Conservation (phyloP, 2,797 vertebrate genomes). For the Oreonectes daqikongensis region DNA sequence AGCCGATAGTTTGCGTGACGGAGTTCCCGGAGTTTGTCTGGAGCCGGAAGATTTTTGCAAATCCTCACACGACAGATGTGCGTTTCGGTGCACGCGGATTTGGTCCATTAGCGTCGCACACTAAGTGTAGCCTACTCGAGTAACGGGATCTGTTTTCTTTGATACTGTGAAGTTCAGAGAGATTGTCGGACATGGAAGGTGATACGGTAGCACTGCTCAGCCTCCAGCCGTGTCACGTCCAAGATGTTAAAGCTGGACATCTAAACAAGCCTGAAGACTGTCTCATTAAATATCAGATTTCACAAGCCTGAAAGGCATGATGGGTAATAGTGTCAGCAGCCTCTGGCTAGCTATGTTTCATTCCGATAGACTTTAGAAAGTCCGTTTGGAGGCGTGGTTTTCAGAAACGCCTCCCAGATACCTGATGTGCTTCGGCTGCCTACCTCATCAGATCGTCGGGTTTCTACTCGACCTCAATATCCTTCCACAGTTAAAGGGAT, state of each 20-base stretch:
- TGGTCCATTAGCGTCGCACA: slow-evolving; percentile 51
- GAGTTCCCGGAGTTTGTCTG: slow-evolving; percentile 1
- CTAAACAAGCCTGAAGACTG: neutral
- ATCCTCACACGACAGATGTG: slow-evolving; percentile 55
- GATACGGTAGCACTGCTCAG: slow-evolving; percentile 3
- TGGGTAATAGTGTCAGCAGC: neutral
- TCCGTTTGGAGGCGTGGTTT: slow-evolving; percentile 14
- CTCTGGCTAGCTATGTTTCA: neutral
- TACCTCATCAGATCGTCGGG: slow-evolving; percentile 66
- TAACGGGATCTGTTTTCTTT: slow-evolving; percentile 61
- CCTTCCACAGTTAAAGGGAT: too few species aligned
- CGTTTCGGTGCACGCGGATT: slow-evolving; percentile 12
- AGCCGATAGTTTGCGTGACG: neutral
- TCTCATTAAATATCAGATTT: slow-evolving; percentile 27
- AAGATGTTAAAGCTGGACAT: neutral
- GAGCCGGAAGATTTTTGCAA: slow-evolving; percentile 36
- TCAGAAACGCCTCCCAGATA: slow-evolving; percentile 35
- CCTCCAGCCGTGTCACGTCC: slow-evolving; percentile 17
- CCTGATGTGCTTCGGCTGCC: slow-evolving; percentile 52
- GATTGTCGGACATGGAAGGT: slow-evolving; percentile 33
- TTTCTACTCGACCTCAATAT: slow-evolving; percentile 46
- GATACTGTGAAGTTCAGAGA: slow-evolving; percentile 69
- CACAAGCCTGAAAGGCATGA: slow-evolving; percentile 1
- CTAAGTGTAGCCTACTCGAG: slow-evolving; percentile 51
- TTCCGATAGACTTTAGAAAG: neutral